Base-by-base conservation (phyloP, 2,888 invertebrate species). In the Phaedon cochleariae region DNA sequence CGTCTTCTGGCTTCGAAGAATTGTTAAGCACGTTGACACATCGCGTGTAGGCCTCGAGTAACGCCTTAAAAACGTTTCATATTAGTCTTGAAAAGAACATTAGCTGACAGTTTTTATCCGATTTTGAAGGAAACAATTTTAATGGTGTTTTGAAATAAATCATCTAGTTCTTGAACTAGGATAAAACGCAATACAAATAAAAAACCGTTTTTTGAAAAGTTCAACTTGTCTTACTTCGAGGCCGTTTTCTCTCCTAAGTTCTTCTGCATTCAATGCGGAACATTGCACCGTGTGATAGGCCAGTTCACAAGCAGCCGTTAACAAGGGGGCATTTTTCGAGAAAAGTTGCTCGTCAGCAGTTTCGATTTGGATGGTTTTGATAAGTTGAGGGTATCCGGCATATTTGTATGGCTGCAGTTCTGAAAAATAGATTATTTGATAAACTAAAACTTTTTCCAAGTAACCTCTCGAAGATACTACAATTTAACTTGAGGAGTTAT, bases 261-360 rank as follows among this genome's bases (percentile, higher is more conserved):
- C 98, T 85, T 99, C 98, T 0, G 98, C 99, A 84, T 99, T 99
- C 46, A 99, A 85, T 10, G 97, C 93, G 0, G 98, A 98, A 84
- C 98, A 98, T 74, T 93, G 91, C 2, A 99, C 95, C 0, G 98
- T 99, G 79, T 97, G 96, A 84, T 96, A 98, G 57, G 97, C 96
- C 29, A 99, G 88, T 83, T 97, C 96, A 71, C 94, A 93, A 2
- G 98, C 97, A 17, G 97, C 95, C 0, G 95, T 91, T 72, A 99
- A 84, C 41, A 99, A 84, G 22, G 93, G 93, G 0, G 89, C 89
- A 67, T 89, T 88, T 83, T 95, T 95, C 2, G 93, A 93, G 85
- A 99, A 99, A 74, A 99, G 85, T 74, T 92, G 90, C 64, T 97
- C 96, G 78, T 98, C 98, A 59, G 90, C 91, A 0, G 97, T 95